These are phyloP conservation scores for Tipula lateralis DNA, from an alignment of 2,888 invertebrate genomes.

Conservation along the genomic window DNA sequence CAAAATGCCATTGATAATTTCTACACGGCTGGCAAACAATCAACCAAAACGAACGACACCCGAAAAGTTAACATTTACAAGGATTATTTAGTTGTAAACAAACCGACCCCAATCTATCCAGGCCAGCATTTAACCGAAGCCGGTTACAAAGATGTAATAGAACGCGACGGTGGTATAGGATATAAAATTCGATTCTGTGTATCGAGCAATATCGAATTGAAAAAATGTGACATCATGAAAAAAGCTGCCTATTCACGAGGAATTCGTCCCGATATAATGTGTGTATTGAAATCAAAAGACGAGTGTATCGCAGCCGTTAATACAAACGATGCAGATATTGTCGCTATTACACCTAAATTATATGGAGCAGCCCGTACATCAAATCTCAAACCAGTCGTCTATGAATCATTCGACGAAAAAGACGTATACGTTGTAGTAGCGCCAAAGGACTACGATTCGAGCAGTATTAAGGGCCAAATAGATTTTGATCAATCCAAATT, in stretches of 20 bases:
- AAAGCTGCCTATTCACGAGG: constrained; percentile 71
- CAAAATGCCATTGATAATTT: not conserved
- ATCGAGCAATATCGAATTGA: constrained; percentile 58
- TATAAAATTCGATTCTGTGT: constrained; percentile 65
- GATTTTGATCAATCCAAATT: not conserved
- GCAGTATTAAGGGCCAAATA: not conserved
- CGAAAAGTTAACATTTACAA: constrained; percentile 51
- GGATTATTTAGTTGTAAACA: not conserved
- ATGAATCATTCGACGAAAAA: constrained; percentile 41
- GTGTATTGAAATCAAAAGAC: constrained; percentile 60
- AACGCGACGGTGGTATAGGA: constrained; percentile 66
- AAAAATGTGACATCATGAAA: constrained; percentile 69
- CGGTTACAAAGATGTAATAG: constrained; percentile 65
- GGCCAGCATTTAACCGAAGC: constrained; percentile 59
- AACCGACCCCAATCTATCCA: constrained; percentile 43
- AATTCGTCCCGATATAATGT: constrained; percentile 74
- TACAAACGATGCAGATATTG: constrained; percentile 42
- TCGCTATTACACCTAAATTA: constrained; percentile 37
- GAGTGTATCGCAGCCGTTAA: constrained; percentile 46
- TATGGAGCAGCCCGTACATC: constrained; percentile 50
- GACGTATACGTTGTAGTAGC: constrained; percentile 45
- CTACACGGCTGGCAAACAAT: constrained; percentile 65
- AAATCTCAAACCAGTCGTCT: constrained; percentile 43
- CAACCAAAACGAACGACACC: constrained; percentile 65
- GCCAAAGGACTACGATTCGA: not conserved